Percentiles rank a stretch among this genome's conserved stretches.
These are phyloP conservation scores for Dicyrtomina minuta DNA, from an alignment of 2,888 invertebrate genomes.

Conservation along the genomic window DNA sequence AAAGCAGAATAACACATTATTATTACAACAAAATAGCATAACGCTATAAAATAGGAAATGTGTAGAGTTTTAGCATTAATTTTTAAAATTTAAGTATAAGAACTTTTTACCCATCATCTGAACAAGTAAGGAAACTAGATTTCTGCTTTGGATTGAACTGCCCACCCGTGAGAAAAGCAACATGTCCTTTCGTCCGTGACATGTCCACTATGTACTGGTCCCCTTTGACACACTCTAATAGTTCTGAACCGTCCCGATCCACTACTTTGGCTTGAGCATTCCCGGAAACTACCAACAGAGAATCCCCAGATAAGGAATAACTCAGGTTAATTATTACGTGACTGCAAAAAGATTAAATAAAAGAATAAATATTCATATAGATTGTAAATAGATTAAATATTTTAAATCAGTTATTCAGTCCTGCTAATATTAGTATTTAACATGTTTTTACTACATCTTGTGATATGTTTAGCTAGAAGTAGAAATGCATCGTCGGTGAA, in stretches of 20 bases:
- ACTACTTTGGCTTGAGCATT: conserved; percentile 90
- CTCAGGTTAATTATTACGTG: conserved; percentile 88
- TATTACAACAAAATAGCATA: background rate
- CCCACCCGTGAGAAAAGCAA: conserved; percentile 83
- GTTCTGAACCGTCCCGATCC: conserved; percentile 91
- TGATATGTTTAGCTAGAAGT: too few relatives aligned
- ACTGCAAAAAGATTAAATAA: conserved; percentile 55
- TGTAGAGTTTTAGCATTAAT: background rate
- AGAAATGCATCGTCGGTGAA: too few relatives aligned
- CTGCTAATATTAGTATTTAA: background rate
- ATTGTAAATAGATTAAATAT: background rate
- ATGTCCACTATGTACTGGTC: conserved; percentile 95
- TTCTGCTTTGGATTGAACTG: conserved; percentile 90
- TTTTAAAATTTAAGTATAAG: background rate
- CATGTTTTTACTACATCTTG: too few relatives aligned
- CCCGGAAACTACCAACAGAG: conserved; percentile 87
- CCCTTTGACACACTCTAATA: conserved; percentile 89
- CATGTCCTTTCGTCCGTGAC: conserved; percentile 91
- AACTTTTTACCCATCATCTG: conserved; percentile 79
- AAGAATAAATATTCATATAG: background rate
- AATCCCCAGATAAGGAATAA: conserved; percentile 92
- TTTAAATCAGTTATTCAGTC: background rate
- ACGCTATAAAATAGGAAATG: too few relatives aligned
- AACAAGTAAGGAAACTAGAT: conserved; percentile 92
- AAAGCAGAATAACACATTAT: background rate